These are phyloP conservation scores for Yponomeuta malinellus DNA, from an alignment of 2,888 invertebrate genomes.

Conservation along the genomic window DNA sequence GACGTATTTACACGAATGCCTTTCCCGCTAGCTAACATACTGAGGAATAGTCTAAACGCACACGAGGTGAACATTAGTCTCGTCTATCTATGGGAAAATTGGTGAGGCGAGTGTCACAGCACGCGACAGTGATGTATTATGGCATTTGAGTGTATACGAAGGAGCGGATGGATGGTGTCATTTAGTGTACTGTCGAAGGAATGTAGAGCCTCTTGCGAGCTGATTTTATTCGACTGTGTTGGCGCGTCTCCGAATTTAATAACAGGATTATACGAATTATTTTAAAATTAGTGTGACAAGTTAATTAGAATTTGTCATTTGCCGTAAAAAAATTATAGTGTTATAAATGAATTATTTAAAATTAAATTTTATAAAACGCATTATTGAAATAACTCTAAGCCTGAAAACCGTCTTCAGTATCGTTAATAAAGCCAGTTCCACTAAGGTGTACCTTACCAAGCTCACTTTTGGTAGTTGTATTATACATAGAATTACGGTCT, in stretches of 20 bases:
- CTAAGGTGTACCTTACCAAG: no score
- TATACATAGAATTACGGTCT: no score
- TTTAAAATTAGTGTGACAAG: no score
- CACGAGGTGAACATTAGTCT: neutral
- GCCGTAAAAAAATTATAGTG: no score
- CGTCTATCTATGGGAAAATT: conserved; percentile 39
- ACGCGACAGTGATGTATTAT: conserved; percentile 51
- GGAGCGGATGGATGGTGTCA: neutral
- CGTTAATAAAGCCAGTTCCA: no score
- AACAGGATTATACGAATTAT: no score
- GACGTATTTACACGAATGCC: neutral
- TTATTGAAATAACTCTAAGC: no score
- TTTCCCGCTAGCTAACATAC: neutral
- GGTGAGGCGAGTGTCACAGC: conserved; percentile 23
- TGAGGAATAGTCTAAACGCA: neutral
- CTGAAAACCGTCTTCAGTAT: no score
- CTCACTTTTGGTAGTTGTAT: no score
- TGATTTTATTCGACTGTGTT: neutral
- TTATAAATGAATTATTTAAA: no score
- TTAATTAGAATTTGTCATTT: no score
- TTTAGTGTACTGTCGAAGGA: neutral
- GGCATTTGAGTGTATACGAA: conserved; percentile 27
- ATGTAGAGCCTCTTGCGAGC: neutral
- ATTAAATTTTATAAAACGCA: no score
- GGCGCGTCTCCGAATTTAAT: neutral